Evolutionary conservation across 2,888 invertebrate genomes (phyloP), one percentile per base, ranked within the genome.

Genomic region (Drosophila maculinotata): DNA sequence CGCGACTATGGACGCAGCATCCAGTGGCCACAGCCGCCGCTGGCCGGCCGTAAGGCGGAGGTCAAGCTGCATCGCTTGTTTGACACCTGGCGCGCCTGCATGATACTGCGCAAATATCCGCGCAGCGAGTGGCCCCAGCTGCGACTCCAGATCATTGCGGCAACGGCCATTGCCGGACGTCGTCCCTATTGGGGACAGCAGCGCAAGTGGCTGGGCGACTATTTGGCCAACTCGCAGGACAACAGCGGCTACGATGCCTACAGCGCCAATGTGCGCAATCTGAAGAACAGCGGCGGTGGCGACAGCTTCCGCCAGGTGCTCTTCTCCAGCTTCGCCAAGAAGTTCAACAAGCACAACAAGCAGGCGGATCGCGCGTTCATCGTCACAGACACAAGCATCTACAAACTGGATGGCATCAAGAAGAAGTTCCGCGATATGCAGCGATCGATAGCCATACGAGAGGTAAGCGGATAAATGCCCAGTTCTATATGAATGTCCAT

Each of bases 61-160:
- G 92, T 93, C 1, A 90, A 93, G 15, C 92, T 96, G 64, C 93
- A 93, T 53, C 92, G 92, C 45, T 94, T 95, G 10, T 95, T 93
- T 88, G 93, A 95, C n/a, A 93, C 95, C 75, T 99, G 98, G 98
- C 93, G 97, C 58, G 98, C 98, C 0, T 95, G 93, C 92, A 96
- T 96, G 94, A 94, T 97, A 52, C 93, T 99, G n/a, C 93, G 93
- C 79, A 95, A 95, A 60, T 94, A 97, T 71, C 97, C 97, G 1
- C 92, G 94, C 58, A 93, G 94, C 28, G 97, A 98, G 88, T 97
- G 98, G 97, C 96, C 97, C 7, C 96, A 97, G 90, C 93, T 99
- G 77, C 93, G 95, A 58, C 91, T 96, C 60, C 97, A 97, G 92
- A 94, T 96, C 74, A 93, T 94, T 12, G 96, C 97, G 0, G 96